Conservation (phyloP, 2,113 vertebrate species). For the Ammodytes dubius region DNA sequence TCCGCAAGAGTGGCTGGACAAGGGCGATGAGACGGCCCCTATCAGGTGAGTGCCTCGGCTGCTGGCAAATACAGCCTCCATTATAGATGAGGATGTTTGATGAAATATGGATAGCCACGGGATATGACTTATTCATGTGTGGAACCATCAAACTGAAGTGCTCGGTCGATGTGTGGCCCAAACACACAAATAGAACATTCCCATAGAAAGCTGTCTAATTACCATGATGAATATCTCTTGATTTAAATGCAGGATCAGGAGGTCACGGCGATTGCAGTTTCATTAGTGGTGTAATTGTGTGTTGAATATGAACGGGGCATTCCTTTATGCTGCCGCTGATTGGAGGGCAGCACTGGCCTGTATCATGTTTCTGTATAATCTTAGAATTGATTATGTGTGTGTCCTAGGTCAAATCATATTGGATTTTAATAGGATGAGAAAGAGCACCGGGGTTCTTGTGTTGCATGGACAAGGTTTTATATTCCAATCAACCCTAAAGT, state of each 20-base stretch:
- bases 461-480: slow-evolving; percentile 8
- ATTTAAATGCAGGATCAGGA: slow-evolving; percentile 64
- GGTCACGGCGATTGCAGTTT: slow-evolving; percentile 30
- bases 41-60: slow-evolving; percentile 89
- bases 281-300: slow-evolving; percentile 63
- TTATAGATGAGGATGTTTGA: slow-evolving; percentile 79
- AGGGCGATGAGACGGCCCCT: slow-evolving; percentile 95
- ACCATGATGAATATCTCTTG: slow-evolving; percentile 63
- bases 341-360: slow-evolving; percentile 15
- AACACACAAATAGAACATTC: slow-evolving; percentile 56
- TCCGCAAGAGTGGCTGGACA: slow-evolving; percentile 96
- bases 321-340: slow-evolving; percentile 26
- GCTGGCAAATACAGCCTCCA: slow-evolving; percentile 42
- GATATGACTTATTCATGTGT: slow-evolving; percentile 78
- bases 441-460: slow-evolving; percentile 3
- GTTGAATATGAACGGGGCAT: slow-evolving; percentile 42
- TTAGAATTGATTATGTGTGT: slow-evolving; percentile 31
- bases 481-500: not conserved
- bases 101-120: slow-evolving; percentile 78
- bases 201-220: slow-evolving; percentile 58
- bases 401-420: slow-evolving; percentile 13
- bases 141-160: slow-evolving; percentile 58
- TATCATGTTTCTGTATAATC: slow-evolving; percentile 42
- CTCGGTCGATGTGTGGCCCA: slow-evolving; percentile 13
- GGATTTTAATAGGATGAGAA: slow-evolving; percentile 21